Evolutionary conservation across 2,113 vertebrate species (phyloP), one percentile per base, ranked within the genome.

Genomic region (Archilochus colubris): DNA sequence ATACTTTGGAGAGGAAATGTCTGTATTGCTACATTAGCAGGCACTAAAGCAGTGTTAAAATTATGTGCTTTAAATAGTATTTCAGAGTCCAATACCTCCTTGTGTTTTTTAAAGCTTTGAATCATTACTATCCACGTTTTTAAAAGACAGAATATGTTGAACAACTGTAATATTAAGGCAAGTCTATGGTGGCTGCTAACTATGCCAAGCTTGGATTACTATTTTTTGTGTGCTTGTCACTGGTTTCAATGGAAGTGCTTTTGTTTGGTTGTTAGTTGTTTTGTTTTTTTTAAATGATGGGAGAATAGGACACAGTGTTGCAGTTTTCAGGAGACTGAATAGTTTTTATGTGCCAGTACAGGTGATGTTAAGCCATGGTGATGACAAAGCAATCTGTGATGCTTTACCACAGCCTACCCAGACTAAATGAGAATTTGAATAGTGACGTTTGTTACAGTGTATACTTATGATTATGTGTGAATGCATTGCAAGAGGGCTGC

Each of bases 401-500:
- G 68, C 53, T 40, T 12, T 59, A 54, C 36, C 50, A 50, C 12
- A 50, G 22, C 12, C 20, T 11, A 5, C 23, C 64, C 18, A 25
- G 50, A 57, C 25, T 8, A 38, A n/a, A 82, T 43, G n/a, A 28
- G 24, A 50, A 30, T 44, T 67, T 75, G 55, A 0, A 0, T 22
- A 51, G 22, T 38, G 55, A n/a, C 6, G 6, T 62, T 19, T 43
- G 19, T 69, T 36, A 31, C 36, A 10, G 3, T 46, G 21, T 11
- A 25, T 22, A 25, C 0, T 1, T 20, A 16, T 50, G 68, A 4
- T 8, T 51, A 23, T 18, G 4, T 64, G 23, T 50, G 12, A 33
- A 8, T 38, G 20, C 10, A 22, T 36, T 28, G 22, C 1, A 6
- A 68, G 57, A 40, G 31, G 2, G 0, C 8, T 80, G 20, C 46